Evolutionary conservation across 2,113 vertebrate genomes (phyloP).

Genomic region (Datnioides undecimradiatus): DNA sequence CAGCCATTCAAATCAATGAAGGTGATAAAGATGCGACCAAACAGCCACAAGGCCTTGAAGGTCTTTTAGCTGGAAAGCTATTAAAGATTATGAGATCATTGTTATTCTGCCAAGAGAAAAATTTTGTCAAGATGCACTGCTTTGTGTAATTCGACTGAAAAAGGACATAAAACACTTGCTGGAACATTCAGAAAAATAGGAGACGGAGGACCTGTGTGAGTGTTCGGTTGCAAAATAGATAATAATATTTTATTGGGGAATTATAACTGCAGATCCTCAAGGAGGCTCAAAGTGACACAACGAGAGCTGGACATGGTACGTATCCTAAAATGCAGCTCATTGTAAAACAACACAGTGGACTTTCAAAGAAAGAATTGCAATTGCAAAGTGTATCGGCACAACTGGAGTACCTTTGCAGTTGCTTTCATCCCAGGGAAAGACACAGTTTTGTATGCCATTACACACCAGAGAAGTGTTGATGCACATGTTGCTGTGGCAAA

Average conservation of each 20-base stretch:
- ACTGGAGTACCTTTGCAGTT: conserved; percentile 90
- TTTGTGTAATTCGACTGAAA: neutral
- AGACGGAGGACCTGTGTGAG: neutral
- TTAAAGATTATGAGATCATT: conserved; percentile 21
- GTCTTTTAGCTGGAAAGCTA: conserved; percentile 16
- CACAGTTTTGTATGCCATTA: conserved; percentile 96
- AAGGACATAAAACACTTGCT: neutral
- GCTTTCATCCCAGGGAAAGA: conserved; percentile 98
- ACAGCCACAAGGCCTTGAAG: conserved; percentile 27
- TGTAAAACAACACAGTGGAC: neutral
- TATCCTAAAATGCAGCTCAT: conserved; percentile 7
- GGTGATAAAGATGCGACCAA: conserved; percentile 10
- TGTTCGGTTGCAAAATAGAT: neutral
- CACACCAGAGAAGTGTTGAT: conserved; percentile 97
- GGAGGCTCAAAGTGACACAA: conserved; percentile 32
- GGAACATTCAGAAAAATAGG: neutral
- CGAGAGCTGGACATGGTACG: neutral
- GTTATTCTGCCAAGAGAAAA: conserved; percentile 2
- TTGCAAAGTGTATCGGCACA: conserved; percentile 8
- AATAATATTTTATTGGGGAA: neutral
- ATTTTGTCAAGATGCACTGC: neutral
- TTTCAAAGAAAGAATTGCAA: neutral
- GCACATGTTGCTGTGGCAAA: conserved; percentile 99
- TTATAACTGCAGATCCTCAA: conserved; percentile 1
- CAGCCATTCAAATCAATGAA: neutral